phyloP scores from a whole-genome alignment of 2,888 invertebrate genomes.

The Netelia fuscicornis region DNA sequence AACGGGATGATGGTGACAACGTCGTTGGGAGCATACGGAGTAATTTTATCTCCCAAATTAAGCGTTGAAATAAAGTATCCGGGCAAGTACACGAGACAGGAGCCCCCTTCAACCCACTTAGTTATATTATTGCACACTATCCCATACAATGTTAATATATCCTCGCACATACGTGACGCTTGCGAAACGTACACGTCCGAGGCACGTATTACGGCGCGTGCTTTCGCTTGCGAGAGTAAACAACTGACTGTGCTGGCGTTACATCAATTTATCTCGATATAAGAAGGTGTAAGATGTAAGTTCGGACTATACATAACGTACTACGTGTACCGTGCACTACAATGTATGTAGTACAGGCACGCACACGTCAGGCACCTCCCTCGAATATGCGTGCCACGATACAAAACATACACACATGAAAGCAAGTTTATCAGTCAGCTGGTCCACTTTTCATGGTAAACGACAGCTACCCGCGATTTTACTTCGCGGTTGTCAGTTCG shows the following conservation, averaged over 20 bases:
- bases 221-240: slow-evolving; percentile 56
- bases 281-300: neutral
- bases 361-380: neutral
- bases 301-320: neutral
- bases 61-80: slow-evolving; percentile 48
- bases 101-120: slow-evolving; percentile 10
- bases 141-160: neutral
- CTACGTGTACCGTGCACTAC: neutral
- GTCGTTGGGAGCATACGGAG: neutral
- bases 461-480: slow-evolving; percentile 36
- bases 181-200: slow-evolving; percentile 41
- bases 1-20: slow-evolving; percentile 15
- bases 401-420: slow-evolving; percentile 30
- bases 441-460: slow-evolving; percentile 55
- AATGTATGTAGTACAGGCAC: slow-evolving; percentile 20
- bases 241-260: slow-evolving; percentile 48
- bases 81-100: slow-evolving; percentile 28
- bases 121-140: slow-evolving; percentile 6
- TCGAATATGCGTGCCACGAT: neutral
- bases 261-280: slow-evolving; percentile 47
- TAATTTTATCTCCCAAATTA: slow-evolving; percentile 30
- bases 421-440: slow-evolving; percentile 53
- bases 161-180: slow-evolving; percentile 48
- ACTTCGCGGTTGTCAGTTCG: slow-evolving; percentile 31
- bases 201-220: slow-evolving; percentile 48